Percentiles rank a stretch among this genome's conserved stretches.
Conservation (phyloP, 2,797 vertebrate species). For the Denticeps clupeoides region DNA sequence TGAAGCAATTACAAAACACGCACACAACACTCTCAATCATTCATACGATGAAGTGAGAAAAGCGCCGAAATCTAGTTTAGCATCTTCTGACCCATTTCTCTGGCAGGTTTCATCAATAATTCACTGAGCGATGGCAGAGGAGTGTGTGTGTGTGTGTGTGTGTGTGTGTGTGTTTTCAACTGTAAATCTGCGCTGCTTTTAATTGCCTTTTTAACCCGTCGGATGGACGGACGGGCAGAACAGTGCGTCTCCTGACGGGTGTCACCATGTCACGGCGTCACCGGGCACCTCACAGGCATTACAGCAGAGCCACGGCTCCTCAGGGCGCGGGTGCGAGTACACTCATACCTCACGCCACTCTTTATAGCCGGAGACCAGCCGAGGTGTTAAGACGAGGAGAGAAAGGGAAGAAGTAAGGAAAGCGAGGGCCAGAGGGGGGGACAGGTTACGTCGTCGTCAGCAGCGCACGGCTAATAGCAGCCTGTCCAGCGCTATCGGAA, state of each 20-base stretch:
- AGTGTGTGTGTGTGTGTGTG: neutral
- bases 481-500: neutral
- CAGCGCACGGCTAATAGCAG: neutral
- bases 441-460: neutral
- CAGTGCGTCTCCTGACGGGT: too few species aligned
- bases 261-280: too few species aligned
- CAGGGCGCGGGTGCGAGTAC: too few species aligned
- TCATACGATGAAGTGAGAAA: too few species aligned
- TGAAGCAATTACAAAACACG: too few species aligned
- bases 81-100: neutral
- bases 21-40: too few species aligned
- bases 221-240: too few species aligned
- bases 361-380: neutral
- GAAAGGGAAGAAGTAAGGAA: neutral
- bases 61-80: neutral
- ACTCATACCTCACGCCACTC: too few species aligned
- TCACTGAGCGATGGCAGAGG: neutral
- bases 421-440: neutral
- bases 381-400: neutral
- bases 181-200: conserved; percentile 1
- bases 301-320: too few species aligned
- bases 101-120: neutral
- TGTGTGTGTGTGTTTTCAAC: neutral
- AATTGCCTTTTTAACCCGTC: too few species aligned
- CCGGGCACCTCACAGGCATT: too few species aligned